These are phyloP conservation scores for Epistrophe eligans DNA, from an alignment of 2,888 invertebrate species.

Conservation along the genomic window DNA sequence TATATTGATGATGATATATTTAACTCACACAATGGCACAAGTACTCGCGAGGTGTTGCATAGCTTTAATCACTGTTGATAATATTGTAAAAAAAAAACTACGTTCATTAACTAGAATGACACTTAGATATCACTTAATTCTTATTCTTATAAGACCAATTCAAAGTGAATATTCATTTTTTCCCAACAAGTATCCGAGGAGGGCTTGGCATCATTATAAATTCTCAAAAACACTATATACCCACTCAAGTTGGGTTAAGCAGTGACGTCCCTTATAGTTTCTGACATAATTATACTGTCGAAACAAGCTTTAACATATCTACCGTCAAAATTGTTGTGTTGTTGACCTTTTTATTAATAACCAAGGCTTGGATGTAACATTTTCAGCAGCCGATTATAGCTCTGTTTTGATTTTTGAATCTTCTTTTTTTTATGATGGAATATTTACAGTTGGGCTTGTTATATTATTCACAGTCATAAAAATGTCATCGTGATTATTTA, in stretches of 20 bases:
- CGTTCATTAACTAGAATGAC: conserved; percentile 68
- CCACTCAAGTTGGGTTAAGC: not conserved
- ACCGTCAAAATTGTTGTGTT: conserved; percentile 53
- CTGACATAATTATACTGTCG: conserved; percentile 42
- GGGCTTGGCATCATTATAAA: conserved; percentile 26
- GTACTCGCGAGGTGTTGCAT: not conserved
- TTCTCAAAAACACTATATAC: not conserved
- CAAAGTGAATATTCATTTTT: conserved; percentile 39
- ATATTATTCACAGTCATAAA: conserved; percentile 3
- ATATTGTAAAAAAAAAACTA: conserved; percentile 29
- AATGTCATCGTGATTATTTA: conserved; percentile 41
- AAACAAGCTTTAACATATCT: not conserved
- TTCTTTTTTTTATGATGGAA: conserved; percentile 18
- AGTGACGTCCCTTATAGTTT: not conserved
- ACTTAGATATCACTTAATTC: conserved; percentile 60
- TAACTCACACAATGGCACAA: not conserved
- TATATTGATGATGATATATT: conserved; percentile 17
- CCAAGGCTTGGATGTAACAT: not conserved
- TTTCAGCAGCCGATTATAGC: conserved; percentile 8
- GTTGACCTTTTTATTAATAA: conserved; percentile 54
- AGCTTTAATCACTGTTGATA: conserved; percentile 36
- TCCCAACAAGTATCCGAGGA: conserved; percentile 7
- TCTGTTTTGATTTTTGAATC: conserved; percentile 13
- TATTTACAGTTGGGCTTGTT: conserved; percentile 31
- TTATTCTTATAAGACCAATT: conserved; percentile 33